These are phyloP conservation scores for Cuculus canorus DNA, from an alignment of 2,797 vertebrate species.

Conservation along the genomic window DNA sequence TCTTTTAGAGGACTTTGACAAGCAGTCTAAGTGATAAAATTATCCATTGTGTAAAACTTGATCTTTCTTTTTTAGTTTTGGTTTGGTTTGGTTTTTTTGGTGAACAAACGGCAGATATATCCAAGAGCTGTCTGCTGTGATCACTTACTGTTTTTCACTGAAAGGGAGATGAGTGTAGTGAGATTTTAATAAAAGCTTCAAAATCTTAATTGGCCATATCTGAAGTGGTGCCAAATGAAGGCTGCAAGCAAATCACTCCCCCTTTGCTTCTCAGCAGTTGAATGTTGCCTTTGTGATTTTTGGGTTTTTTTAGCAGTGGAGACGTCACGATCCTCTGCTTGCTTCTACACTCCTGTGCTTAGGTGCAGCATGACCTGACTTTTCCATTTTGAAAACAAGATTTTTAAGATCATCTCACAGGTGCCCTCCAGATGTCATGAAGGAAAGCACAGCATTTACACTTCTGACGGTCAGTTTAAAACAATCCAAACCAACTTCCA, in stretches of 20 bases:
- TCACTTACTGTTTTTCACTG: neutral
- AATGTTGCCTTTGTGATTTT: neutral
- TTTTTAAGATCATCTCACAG: neutral
- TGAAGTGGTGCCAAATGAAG: neutral
- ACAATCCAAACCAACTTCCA: neutral
- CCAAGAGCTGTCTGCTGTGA: neutral
- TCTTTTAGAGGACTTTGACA: neutral
- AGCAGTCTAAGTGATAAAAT: neutral
- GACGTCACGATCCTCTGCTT: accelerated
- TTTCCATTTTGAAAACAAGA: neutral
- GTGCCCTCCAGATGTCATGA: neutral
- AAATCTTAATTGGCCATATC: neutral
- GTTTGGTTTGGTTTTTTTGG: neutral
- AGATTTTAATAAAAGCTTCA: neutral
- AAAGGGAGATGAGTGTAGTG: neutral
- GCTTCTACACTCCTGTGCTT: neutral
- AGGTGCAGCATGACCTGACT: neutral
- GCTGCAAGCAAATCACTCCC: neutral
- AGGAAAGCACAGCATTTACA: neutral
- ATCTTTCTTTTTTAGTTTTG: neutral
- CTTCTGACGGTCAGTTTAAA: neutral
- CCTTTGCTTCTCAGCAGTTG: neutral
- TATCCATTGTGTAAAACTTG: neutral
- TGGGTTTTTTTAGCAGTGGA: neutral
- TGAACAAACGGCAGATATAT: neutral